Evolutionary conservation across 37 sponge, comb jelly and placozoan species (phyloP).

Genomic region (Oopsacas minuta): DNA sequence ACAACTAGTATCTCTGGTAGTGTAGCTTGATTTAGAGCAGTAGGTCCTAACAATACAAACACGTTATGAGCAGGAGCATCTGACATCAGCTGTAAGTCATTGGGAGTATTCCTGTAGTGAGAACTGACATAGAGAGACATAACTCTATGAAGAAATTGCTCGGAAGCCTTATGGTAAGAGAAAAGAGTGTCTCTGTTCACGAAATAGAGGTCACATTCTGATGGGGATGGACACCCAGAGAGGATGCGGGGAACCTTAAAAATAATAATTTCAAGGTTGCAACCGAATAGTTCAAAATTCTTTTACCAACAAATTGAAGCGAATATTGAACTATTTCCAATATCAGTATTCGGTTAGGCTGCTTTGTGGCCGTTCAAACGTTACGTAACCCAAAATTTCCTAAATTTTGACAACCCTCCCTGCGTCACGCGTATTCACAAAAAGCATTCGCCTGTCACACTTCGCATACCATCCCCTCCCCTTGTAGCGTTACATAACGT

Average conservation of each 20-base stretch:
- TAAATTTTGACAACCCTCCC: too few species aligned
- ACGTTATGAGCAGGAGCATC: slow-evolving; percentile 98
- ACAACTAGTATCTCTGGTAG: slow-evolving; percentile 93
- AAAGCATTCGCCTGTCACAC: too few species aligned
- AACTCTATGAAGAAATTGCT: slow-evolving; percentile 71
- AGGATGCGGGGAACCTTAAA: slow-evolving; percentile 24
- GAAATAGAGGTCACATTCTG: slow-evolving; percentile 73
- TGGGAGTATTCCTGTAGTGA: slow-evolving; percentile 98
- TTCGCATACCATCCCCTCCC: too few species aligned
- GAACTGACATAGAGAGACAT: slow-evolving; percentile 91
- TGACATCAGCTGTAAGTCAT: slow-evolving; percentile 94
- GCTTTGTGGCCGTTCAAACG: too few species aligned
- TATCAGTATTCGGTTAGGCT: too few species aligned
- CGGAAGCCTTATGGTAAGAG: slow-evolving; percentile 82
- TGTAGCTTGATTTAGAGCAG: slow-evolving; percentile 32
- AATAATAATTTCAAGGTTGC: too few species aligned
- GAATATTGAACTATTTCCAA: too few species aligned
- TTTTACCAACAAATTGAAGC: too few species aligned
- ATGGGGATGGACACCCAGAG: slow-evolving; percentile 65
- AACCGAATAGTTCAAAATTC: too few species aligned
- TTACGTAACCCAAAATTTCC: too few species aligned
- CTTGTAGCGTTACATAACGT: too few species aligned
- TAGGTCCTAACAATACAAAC: slow-evolving; percentile 75
- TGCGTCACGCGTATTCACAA: too few species aligned
- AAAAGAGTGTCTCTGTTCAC: slow-evolving; percentile 92